Percentiles rank a stretch among this genome's conserved stretches.
phyloP scores from a whole-genome alignment of 2,113 vertebrate genomes.

The Neoarius graeffei region DNA sequence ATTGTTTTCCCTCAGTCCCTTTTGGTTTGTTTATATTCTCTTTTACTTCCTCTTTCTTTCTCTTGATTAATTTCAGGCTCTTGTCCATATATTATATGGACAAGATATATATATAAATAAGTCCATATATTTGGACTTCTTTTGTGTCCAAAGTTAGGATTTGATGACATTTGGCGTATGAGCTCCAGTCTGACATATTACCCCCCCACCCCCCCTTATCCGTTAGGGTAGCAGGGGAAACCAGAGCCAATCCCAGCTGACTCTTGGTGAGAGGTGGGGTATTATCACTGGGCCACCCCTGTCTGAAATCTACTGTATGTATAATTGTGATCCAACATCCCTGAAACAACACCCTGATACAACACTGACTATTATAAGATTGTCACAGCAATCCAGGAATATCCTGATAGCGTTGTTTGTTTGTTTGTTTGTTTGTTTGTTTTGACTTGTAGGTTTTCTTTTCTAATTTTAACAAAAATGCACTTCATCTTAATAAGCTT shows the following conservation, averaged over 20 bases:
- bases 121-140: background rate
- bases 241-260: no score
- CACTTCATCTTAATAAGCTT: background rate
- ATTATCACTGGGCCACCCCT: no score
- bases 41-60: background rate
- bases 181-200: background rate
- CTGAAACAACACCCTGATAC: background rate
- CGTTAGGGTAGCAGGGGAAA: no score
- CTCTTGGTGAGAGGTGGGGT: no score
- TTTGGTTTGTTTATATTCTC: background rate
- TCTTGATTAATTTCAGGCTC: background rate
- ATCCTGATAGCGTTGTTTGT: background rate
- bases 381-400: background rate
- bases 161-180: background rate
- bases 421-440: background rate
- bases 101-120: no score
- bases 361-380: background rate
- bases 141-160: background rate
- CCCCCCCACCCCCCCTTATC: no score
- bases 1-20: background rate
- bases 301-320: background rate
- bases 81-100: no score
- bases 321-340: background rate
- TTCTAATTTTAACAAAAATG: background rate
- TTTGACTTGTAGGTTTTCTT: background rate